Evolutionary conservation across 2,797 vertebrate genomes (phyloP).

Genomic region (Margarornis squamiger): DNA sequence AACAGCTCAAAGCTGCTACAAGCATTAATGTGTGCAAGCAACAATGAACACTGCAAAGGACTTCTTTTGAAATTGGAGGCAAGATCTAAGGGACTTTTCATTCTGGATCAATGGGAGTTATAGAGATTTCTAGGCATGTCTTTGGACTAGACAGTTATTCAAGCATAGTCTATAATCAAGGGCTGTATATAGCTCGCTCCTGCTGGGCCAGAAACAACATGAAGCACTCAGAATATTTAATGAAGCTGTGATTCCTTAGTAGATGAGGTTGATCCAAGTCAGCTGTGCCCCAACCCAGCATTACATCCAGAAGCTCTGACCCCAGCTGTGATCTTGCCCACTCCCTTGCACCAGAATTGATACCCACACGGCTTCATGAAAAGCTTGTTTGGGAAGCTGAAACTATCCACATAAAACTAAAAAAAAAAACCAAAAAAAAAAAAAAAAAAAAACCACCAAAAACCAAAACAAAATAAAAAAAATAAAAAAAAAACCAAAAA

Average conservation of each 20-base stretch:
- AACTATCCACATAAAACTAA: not conserved
- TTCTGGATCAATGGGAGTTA: not conserved
- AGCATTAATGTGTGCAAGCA: not conserved
- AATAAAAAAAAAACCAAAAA: too few relatives aligned
- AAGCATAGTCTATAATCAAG: not conserved
- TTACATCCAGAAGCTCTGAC: not conserved
- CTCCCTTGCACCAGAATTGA: not conserved
- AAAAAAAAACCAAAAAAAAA: not conserved
- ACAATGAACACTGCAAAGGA: not conserved
- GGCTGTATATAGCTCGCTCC: not conserved
- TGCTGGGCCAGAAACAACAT: not conserved
- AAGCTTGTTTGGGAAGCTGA: not conserved
- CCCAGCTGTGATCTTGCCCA: not conserved
- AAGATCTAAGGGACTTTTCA: not conserved
- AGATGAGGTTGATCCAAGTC: not conserved
- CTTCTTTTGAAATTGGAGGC: not conserved
- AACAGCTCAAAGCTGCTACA: not conserved
- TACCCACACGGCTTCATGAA: not conserved
- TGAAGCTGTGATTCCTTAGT: accelerated
- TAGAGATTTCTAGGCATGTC: not conserved
- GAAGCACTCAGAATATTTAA: not conserved
- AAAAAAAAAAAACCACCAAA: too few relatives aligned
- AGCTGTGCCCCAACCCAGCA: not conserved
- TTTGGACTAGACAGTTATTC: not conserved
- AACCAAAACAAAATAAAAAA: not conserved